Conservation (phyloP, 1,140 invertebrate genomes). For the Coelopa frigida region DNA sequence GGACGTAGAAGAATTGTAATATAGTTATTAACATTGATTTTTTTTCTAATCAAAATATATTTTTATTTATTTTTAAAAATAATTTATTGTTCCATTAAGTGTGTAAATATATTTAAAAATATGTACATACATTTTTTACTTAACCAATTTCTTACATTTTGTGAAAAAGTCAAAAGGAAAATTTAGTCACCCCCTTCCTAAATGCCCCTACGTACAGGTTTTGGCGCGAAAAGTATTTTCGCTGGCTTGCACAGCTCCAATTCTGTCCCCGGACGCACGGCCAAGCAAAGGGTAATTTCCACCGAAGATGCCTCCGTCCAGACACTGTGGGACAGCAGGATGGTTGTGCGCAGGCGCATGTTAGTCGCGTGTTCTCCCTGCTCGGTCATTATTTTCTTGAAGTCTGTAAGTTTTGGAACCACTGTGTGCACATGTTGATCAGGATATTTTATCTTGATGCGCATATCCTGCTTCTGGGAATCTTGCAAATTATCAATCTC, state of each 20-base stretch:
- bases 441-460: conserved; percentile 84
- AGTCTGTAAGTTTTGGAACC: conserved; percentile 63
- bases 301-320: conserved; percentile 85
- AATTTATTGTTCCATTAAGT: conserved; percentile 1
- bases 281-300: conserved; percentile 75
- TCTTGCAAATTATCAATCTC: conserved; percentile 75
- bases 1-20: background rate
- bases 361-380: conserved; percentile 48
- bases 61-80: background rate
- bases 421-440: conserved; percentile 82
- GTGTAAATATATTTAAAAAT: background rate
- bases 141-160: conserved; percentile 1
- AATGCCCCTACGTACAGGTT: conserved; percentile 77
- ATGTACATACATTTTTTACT: background rate
- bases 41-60: background rate
- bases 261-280: conserved; percentile 56
- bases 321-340: conserved; percentile 81
- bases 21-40: background rate
- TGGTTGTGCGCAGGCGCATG: conserved; percentile 74
- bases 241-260: conserved; percentile 85
- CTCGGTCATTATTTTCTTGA: conserved; percentile 49
- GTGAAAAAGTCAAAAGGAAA: background rate
- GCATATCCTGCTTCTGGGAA: conserved; percentile 53
- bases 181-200: conserved; percentile 46
- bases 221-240: conserved; percentile 80